Percentiles rank a stretch among this genome's conserved stretches.
Evolutionary conservation across 2,888 invertebrate species (phyloP).

Genomic region (Polylopha cassiicola): DNA sequence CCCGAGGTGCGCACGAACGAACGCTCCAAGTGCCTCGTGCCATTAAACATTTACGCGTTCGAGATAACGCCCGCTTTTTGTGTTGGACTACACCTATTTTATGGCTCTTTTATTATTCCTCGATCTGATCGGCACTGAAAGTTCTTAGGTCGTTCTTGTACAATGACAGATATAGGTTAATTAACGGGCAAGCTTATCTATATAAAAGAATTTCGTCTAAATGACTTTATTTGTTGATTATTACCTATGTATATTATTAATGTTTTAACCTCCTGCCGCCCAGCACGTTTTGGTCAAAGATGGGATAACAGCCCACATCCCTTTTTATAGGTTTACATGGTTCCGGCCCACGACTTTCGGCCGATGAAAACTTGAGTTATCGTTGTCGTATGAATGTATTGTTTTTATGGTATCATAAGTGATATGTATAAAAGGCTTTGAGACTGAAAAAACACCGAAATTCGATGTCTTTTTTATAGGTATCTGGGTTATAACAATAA

Average conservation of each 20-base stretch:
- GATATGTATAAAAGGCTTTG: no score
- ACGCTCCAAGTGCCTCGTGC: constrained; percentile 46
- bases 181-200: constrained; percentile 4
- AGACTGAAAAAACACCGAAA: no score
- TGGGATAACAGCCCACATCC: no score
- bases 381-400: no score
- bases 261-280: neutral
- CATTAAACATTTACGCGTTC: constrained; percentile 68
- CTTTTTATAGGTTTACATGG: no score
- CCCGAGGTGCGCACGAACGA: constrained; percentile 49
- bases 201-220: constrained; percentile 7
- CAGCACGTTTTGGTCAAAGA: no score
- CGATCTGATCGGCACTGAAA: constrained; percentile 53
- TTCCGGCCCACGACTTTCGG: no score
- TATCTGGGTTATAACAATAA: no score
- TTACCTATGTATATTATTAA: neutral
- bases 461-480: no score
- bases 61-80: constrained; percentile 68
- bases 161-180: constrained; percentile 40
- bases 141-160: constrained; percentile 50
- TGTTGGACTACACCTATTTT: constrained; percentile 59
- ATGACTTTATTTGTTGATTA: no score
- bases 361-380: no score
- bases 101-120: constrained; percentile 64
- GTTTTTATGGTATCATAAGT: no score